Base-by-base conservation (phyloP, 2,888 invertebrate species). In the Dolichopus griseipennis region DNA sequence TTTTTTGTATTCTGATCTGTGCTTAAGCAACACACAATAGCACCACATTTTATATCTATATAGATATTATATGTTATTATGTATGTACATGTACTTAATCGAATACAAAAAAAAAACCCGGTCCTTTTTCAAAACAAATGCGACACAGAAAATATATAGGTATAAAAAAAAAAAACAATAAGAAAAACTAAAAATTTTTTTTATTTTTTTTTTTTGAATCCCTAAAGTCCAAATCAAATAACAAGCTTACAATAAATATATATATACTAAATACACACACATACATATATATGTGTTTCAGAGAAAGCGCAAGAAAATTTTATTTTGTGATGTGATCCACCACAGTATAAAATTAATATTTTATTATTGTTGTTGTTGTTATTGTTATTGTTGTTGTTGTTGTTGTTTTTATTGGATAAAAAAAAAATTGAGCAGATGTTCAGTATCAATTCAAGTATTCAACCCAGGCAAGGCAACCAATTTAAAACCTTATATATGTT, bases 351-450 rank as follows among this genome's bases (percentile, higher is more conserved):
- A 27, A 27, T 4, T 4, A 27, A 27, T 27, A 27, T 27, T 27
- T 27, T 27, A 27, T n/a, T n/a, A n/a, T n/a, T n/a, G 41, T 9
- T 41, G 41, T 41, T 41, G 41, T 37, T 37, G 10, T 37, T 37
- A 10, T n/a, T n/a, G n/a, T n/a, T n/a, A n/a, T n/a, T n/a, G 27
- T n/a, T n/a, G 41, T 9, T 41, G 41, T 41, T 41, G 41, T 37
- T 37, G 10, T 37, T 37, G 37, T n/a, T n/a, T n/a, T n/a, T n/a
- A n/a, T n/a, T n/a, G 27, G 27, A 10, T 7, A 37, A 37, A 52
- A 52, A 52, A 52, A 52, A 52, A 52, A 52, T 52, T 52, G 18
- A 52, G 52, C 52, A 52, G 52, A 52, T 52, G 52, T 52, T 52
- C 52, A 37, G 52, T 3, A 52, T 52, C n/a, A 52, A 52, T 18